These are phyloP conservation scores for Drosophila recens DNA, from an alignment of 2,888 invertebrate genomes.

Conservation along the genomic window DNA sequence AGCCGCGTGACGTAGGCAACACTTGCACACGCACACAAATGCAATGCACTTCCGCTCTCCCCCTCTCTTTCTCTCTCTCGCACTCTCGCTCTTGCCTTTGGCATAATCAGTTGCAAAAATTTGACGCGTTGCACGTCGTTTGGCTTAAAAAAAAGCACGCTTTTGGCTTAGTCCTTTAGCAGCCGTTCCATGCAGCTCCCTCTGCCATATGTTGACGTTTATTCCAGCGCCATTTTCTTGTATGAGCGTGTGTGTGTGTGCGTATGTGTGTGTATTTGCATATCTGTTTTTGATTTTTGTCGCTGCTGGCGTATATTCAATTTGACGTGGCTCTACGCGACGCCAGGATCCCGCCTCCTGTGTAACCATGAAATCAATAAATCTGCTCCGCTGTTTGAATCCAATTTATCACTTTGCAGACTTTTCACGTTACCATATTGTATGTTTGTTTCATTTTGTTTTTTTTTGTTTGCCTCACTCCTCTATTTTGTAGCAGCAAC, in stretches of 20 bases:
- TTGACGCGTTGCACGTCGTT: slow-evolving; percentile 59
- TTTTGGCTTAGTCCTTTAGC: slow-evolving; percentile 23
- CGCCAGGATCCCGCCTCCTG: slow-evolving; percentile 18
- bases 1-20: slow-evolving; percentile 49
- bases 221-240: slow-evolving; percentile 42
- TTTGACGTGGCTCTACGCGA: slow-evolving; percentile 56
- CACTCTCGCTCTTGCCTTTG: slow-evolving; percentile 40
- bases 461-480: neutral
- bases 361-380: slow-evolving; percentile 73
- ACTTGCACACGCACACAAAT: slow-evolving; percentile 19
- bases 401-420: slow-evolving; percentile 78
- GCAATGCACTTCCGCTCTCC: slow-evolving; percentile 3
- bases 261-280: slow-evolving; percentile 61
- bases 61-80: neutral
- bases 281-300: slow-evolving; percentile 79
- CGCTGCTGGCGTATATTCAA: slow-evolving; percentile 75
- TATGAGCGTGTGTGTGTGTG: slow-evolving; percentile 26
- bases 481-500: slow-evolving; percentile 2
- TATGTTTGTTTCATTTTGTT: slow-evolving; percentile 12
- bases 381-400: slow-evolving; percentile 79
- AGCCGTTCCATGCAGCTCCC: neutral
- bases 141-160: slow-evolving; percentile 38
- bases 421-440: slow-evolving; percentile 39
- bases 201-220: slow-evolving; percentile 25
- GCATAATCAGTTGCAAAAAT: slow-evolving; percentile 75